Conservation (phyloP, 2,888 invertebrate species). For the Anaspis maculata region DNA sequence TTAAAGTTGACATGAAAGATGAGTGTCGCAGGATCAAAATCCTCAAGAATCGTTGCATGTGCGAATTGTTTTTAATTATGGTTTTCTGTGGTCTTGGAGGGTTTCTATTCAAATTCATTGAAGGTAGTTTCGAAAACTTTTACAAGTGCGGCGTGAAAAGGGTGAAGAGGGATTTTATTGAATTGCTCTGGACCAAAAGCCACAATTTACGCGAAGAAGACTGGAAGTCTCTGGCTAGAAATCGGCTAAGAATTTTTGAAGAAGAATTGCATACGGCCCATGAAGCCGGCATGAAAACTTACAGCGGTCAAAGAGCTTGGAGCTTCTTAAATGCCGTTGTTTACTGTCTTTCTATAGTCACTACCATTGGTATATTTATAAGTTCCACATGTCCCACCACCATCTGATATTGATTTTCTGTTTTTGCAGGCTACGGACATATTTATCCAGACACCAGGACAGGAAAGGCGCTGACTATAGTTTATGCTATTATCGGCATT, state of each 20-base stretch:
- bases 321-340: slow-evolving; percentile 80
- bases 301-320: slow-evolving; percentile 80
- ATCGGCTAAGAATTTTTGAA: slow-evolving; percentile 75
- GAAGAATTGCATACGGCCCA: slow-evolving; percentile 76
- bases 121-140: slow-evolving; percentile 76
- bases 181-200: slow-evolving; percentile 72
- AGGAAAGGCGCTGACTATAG: slow-evolving; percentile 81
- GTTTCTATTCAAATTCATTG: slow-evolving; percentile 70
- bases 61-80: slow-evolving; percentile 59
- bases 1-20: slow-evolving; percentile 49
- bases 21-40: slow-evolving; percentile 49
- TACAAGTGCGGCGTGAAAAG: slow-evolving; percentile 83
- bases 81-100: slow-evolving; percentile 70
- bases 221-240: slow-evolving; percentile 80
- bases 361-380: slow-evolving; percentile 68
- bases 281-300: slow-evolving; percentile 74
- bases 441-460: slow-evolving; percentile 83
- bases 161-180: slow-evolving; percentile 79
- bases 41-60: slow-evolving; percentile 58
- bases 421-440: slow-evolving; percentile 85
- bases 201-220: slow-evolving; percentile 79
- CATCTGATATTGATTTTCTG: slow-evolving; percentile 4
- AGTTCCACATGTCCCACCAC: background rate
- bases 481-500: slow-evolving; percentile 92
- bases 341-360: slow-evolving; percentile 78